Conservation (phyloP, 2,797 vertebrate species). For the Alosa sapidissima region DNA sequence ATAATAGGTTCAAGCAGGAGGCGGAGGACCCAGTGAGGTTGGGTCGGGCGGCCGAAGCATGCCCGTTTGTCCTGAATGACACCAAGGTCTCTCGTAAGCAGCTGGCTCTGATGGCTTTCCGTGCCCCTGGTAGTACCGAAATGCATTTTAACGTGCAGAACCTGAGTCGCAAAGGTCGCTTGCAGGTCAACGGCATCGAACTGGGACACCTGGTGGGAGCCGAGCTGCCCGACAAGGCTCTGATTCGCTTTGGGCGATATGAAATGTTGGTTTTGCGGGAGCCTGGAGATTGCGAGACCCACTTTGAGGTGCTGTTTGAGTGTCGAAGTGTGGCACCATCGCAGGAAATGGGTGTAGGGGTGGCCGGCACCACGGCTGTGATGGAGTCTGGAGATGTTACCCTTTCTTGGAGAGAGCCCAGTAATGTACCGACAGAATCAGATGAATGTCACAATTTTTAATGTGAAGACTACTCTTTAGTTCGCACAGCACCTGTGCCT, state of each 20-base stretch:
- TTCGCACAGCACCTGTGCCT: neutral
- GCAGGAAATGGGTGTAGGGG: slow-evolving; percentile 67
- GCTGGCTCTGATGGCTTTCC: slow-evolving; percentile 81
- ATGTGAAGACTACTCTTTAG: neutral
- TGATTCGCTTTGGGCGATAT: slow-evolving; percentile 84
- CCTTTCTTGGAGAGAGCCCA: neutral
- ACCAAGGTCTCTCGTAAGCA: slow-evolving; percentile 83
- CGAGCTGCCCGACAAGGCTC: slow-evolving; percentile 78
- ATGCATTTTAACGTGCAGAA: slow-evolving; percentile 87
- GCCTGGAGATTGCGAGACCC: slow-evolving; percentile 76
- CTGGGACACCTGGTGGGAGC: slow-evolving; percentile 81
- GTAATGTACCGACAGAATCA: slow-evolving; percentile 61
- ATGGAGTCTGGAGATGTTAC: slow-evolving; percentile 61
- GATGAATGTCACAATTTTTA: slow-evolving; percentile 60
- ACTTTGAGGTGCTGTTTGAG: slow-evolving; percentile 81
- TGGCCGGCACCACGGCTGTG: slow-evolving; percentile 57
- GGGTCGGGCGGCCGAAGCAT: slow-evolving; percentile 78
- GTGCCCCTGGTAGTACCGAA: slow-evolving; percentile 61
- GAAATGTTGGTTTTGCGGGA: slow-evolving; percentile 79
- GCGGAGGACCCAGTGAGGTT: slow-evolving; percentile 77
- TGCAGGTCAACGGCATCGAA: slow-evolving; percentile 70
- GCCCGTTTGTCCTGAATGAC: slow-evolving; percentile 78
- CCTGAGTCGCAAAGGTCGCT: slow-evolving; percentile 79
- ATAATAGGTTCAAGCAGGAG: slow-evolving; percentile 54
- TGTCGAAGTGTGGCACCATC: slow-evolving; percentile 71